Evolutionary conservation across 2,797 vertebrate species (phyloP).

Genomic region (Galagoides demidoff): DNA sequence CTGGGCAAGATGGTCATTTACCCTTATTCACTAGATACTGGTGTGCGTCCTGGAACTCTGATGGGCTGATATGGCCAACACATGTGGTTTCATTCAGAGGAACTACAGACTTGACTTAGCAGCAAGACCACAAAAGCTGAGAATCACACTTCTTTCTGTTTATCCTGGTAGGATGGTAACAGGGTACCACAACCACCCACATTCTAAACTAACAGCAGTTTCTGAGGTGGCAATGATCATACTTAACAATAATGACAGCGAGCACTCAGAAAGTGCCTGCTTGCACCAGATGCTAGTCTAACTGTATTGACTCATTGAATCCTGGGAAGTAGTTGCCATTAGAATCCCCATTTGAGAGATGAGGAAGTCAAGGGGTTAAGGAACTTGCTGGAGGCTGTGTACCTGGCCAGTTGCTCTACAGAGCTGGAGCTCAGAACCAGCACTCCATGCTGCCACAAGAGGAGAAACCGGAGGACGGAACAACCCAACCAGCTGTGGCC

Average conservation of each 20-base stretch:
- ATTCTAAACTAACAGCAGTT: neutral
- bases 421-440: neutral
- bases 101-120: neutral
- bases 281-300: too few relatives aligned
- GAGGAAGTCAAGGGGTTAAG: neutral
- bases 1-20: neutral
- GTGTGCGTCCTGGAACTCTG: neutral
- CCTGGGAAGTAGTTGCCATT: neutral
- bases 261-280: neutral
- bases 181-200: neutral
- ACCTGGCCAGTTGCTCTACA: neutral
- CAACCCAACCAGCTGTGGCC: neutral
- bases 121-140: neutral
- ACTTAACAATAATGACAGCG: neutral
- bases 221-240: accelerated
- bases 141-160: neutral
- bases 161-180: neutral
- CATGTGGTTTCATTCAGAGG: neutral
- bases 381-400: neutral
- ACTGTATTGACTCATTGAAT: neutral
- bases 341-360: neutral
- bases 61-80: neutral
- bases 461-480: neutral
- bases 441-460: neutral
- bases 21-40: neutral